These are phyloP conservation scores for Embidobia sp. DNA, from an alignment of 2,888 invertebrate species.

Conservation along the genomic window DNA sequence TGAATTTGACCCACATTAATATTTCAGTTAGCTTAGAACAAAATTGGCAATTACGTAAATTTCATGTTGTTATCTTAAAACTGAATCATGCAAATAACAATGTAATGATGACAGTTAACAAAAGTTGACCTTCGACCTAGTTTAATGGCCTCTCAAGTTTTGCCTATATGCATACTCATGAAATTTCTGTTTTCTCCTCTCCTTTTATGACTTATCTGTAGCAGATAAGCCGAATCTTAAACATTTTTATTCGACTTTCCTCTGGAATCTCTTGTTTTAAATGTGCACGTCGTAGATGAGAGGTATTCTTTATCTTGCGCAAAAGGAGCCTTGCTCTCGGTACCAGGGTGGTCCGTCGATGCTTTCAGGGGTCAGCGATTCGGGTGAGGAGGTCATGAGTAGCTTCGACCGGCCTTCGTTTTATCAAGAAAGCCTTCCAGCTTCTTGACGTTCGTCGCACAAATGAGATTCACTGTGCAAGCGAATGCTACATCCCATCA, in stretches of 20 bases:
- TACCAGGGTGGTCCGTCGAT: constrained; percentile 58
- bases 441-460: too few relatives aligned
- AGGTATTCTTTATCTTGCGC: constrained; percentile 32
- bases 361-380: constrained; percentile 67
- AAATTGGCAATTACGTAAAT: too few relatives aligned
- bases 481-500: constrained; percentile 33
- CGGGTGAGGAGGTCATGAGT: constrained; percentile 70
- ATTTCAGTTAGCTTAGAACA: too few relatives aligned
- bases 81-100: too few relatives aligned
- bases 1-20: too few relatives aligned
- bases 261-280: constrained; percentile 13
- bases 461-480: constrained; percentile 41
- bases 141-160: not conserved
- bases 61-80: too few relatives aligned
- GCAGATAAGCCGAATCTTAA: constrained; percentile 36
- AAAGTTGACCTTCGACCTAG: not conserved
- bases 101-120: too few relatives aligned
- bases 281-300: constrained; percentile 14
- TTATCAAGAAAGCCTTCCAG: constrained; percentile 68
- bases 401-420: constrained; percentile 70
- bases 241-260: constrained; percentile 28
- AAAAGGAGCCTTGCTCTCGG: constrained; percentile 1
- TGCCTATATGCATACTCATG: too few relatives aligned
- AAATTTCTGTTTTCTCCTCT: not conserved
- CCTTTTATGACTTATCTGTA: constrained; percentile 6